Base-by-base conservation (phyloP, 2,888 invertebrate species). In the Epinotia bilunana region DNA sequence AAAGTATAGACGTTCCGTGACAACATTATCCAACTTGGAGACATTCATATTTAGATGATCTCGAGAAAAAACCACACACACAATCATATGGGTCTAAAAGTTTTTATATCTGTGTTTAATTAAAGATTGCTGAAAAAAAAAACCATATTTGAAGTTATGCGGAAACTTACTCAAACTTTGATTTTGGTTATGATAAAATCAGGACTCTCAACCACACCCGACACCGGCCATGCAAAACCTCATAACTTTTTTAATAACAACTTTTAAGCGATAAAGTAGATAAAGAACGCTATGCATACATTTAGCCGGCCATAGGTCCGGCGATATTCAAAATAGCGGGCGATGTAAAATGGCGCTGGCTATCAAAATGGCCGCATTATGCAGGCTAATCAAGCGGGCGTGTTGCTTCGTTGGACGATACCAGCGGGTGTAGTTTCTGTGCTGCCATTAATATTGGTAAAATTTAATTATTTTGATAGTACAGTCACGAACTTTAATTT, bases 191-290 rank as follows among this genome's bases (percentile, higher is more conserved):
- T 69, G 69, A 60, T 69, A 60, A 69, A 65, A 65, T 65, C 69
- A 69, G 58, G 69, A 60, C 69, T 46, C 60, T 69, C 58, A 28
- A 28, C n/a, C 46, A 46, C 68, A 69, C 33, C 68, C 73, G 46
- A 61, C 53, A 28, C 46, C 23, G 18, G 11, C 60, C 68, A 62
- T 73, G 68, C 62, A 70, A 74, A 74, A 46, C 16, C 74, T 57
- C 70, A 64, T 74, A 74, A 74, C 74, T 74, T 74, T 74, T 74
- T 74, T 71, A 70, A 74, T 74, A 74, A 64, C 64, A 74, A 74
- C 70, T 74, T 74, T 60, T 23, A 46, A 60, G 64, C 60, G 53
- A 65, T 65, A 71, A 74, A 72, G 64, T 57, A 20, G 55, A 16
- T 73, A 60, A 28, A 72, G 18, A 53, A 72, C 57, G 74, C 46